Evolutionary conservation across 2,888 invertebrate genomes (phyloP).

Genomic region (Ophioninae sp.): DNA sequence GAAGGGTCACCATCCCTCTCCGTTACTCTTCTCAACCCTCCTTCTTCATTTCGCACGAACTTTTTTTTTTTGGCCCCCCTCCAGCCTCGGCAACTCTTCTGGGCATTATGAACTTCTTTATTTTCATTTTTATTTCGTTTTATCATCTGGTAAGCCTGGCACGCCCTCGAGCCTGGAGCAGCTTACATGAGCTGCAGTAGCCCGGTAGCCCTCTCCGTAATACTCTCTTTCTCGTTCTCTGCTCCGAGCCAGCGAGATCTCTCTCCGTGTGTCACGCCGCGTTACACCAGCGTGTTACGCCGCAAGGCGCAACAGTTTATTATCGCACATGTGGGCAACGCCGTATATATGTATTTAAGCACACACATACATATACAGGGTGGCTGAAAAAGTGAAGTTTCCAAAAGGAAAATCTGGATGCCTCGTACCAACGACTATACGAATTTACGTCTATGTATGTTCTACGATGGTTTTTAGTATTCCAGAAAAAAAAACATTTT

Average conservation of each 20-base stretch:
- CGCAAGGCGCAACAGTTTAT: constrained; percentile 68
- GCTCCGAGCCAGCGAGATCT: constrained; percentile 36
- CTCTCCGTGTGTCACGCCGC: constrained; percentile 63
- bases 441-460: neutral
- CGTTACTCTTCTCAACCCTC: constrained; percentile 1
- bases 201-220: constrained; percentile 48
- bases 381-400: constrained; percentile 8
- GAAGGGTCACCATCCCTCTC: neutral
- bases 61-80: constrained; percentile 28
- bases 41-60: neutral
- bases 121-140: constrained; percentile 33
- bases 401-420: constrained; percentile 43
- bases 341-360: constrained; percentile 31
- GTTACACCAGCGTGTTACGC: constrained; percentile 67
- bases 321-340: constrained; percentile 66
- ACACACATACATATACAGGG: constrained; percentile 24
- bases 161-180: constrained; percentile 56
- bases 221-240: constrained; percentile 7
- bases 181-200: constrained; percentile 43
- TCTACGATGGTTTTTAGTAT: neutral
- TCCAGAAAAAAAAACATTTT: neutral
- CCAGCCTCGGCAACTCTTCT: constrained; percentile 25
- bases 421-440: constrained; percentile 40
- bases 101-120: constrained; percentile 49
- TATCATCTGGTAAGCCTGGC: constrained; percentile 59